phyloP scores from a whole-genome alignment of 2,797 vertebrate genomes.

The Clarias platycephalus region DNA sequence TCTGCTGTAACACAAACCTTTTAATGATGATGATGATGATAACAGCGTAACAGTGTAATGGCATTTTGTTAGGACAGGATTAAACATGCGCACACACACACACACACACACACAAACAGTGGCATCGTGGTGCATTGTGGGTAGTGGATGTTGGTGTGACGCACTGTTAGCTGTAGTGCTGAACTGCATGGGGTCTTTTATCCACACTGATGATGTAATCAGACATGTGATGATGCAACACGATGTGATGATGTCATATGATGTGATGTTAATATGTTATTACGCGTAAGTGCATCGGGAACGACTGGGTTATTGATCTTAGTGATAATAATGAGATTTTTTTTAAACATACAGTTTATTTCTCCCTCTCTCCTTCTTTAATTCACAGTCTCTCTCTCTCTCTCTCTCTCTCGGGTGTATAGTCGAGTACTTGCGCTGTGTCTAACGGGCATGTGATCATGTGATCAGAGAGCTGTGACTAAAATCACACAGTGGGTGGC shows the following conservation, averaged over 20 bases:
- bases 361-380: neutral
- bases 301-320: conserved; percentile 25
- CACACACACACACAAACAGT: conserved; percentile 62
- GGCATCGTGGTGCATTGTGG: conserved; percentile 86
- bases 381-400: neutral
- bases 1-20: conserved; percentile 53
- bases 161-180: conserved; percentile 67
- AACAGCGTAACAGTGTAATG: conserved; percentile 63
- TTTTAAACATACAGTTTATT: neutral
- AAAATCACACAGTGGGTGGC: neutral
- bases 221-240: conserved; percentile 10
- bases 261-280: conserved; percentile 24
- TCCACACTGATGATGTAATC: conserved; percentile 45
- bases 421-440: conserved; percentile 32
- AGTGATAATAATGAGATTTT: neutral
- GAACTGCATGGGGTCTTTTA: conserved; percentile 75
- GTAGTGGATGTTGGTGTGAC: conserved; percentile 74
- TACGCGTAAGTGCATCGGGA: conserved; percentile 28
- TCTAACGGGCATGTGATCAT: conserved; percentile 79
- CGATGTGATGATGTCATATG: conserved; percentile 10
- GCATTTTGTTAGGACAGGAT: conserved; percentile 65
- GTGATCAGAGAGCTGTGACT: conserved; percentile 66
- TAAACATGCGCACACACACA: conserved; percentile 61
- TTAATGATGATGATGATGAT: conserved; percentile 57
- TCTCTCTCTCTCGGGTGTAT: neutral